These are phyloP conservation scores for Enteromius afrohamiltoni DNA, from an alignment of 2,797 vertebrate genomes.

Conservation along the genomic window DNA sequence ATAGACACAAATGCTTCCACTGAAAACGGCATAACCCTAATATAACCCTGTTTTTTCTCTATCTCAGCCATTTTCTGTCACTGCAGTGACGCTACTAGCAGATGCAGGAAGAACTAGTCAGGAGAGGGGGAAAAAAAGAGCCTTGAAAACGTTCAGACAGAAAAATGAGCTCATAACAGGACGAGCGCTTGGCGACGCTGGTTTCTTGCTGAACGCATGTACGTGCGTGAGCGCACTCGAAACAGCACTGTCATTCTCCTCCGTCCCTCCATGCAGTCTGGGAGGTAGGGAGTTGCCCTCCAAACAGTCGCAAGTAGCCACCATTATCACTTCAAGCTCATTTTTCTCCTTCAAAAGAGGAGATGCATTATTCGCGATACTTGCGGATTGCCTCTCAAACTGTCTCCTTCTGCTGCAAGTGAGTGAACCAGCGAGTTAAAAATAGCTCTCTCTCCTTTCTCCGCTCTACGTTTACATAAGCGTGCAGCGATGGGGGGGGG, in stretches of 20 bases:
- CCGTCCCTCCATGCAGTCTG: constrained; percentile 44
- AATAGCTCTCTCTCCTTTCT: constrained; percentile 74
- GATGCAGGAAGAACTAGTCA: constrained; percentile 42
- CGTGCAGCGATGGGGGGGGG: constrained; percentile 62
- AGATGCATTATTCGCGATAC: constrained; percentile 9
- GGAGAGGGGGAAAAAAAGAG: constrained; percentile 13
- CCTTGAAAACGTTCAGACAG: constrained; percentile 42
- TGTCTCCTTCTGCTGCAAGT: constrained; percentile 45
- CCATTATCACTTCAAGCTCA: background rate
- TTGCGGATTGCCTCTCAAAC: constrained; percentile 34
- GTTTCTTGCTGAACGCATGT: constrained; percentile 7
- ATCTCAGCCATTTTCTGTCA: constrained; percentile 74
- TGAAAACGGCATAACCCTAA: constrained; percentile 18
- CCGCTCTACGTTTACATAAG: constrained; percentile 77
- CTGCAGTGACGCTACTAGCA: constrained; percentile 64
- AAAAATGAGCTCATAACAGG: constrained; percentile 47
- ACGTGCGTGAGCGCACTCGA: background rate
- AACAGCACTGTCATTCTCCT: constrained; percentile 26
- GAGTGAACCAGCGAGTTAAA: constrained; percentile 72
- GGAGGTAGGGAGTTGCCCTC: constrained; percentile 10
- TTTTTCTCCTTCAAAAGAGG: background rate
- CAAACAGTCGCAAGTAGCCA: constrained; percentile 11
- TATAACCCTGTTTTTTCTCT: constrained; percentile 46
- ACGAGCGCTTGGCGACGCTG: background rate
- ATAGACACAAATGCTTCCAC: background rate